Conservation (phyloP, 1,140 invertebrate species). For the Zophobas atratus region DNA sequence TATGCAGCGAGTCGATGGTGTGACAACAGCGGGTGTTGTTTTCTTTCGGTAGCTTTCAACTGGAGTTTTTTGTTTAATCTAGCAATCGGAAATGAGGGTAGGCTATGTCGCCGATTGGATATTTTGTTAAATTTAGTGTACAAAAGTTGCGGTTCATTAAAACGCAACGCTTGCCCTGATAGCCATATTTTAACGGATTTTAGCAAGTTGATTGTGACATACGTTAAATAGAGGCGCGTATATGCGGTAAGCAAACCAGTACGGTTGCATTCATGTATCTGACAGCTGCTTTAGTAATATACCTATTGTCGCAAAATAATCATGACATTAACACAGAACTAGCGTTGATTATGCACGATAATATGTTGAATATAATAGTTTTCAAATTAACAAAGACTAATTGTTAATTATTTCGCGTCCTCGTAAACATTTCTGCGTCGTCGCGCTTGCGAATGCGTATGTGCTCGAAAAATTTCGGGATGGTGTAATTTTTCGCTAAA, state of each 20-base stretch:
- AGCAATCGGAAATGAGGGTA: neutral
- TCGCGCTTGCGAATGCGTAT: neutral
- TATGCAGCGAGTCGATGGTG: no score
- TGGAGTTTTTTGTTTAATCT: neutral
- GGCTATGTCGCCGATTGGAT: neutral
- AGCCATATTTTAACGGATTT: constrained; percentile 42
- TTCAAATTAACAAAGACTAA: constrained; percentile 55
- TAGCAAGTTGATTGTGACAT: constrained; percentile 55
- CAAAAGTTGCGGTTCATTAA: constrained; percentile 32
- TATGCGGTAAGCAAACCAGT: constrained; percentile 57
- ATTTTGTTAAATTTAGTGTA: constrained; percentile 36
- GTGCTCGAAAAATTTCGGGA: constrained; percentile 11
- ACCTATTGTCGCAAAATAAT: constrained; percentile 61
- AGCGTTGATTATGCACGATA: constrained; percentile 53
- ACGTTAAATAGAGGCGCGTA: constrained; percentile 52
- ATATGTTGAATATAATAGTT: constrained; percentile 57
- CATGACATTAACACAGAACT: constrained; percentile 55
- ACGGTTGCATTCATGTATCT: constrained; percentile 60
- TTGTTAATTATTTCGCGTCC: constrained; percentile 50
- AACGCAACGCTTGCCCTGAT: constrained; percentile 23
- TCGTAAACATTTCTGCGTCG: constrained; percentile 23
- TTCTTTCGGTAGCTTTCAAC: no score
- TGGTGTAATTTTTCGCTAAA: constrained; percentile 7
- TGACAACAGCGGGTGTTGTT: no score
- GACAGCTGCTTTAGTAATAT: constrained; percentile 60